These are phyloP conservation scores for Drosophila sordidula DNA, from an alignment of 2,888 invertebrate species.

Conservation along the genomic window DNA sequence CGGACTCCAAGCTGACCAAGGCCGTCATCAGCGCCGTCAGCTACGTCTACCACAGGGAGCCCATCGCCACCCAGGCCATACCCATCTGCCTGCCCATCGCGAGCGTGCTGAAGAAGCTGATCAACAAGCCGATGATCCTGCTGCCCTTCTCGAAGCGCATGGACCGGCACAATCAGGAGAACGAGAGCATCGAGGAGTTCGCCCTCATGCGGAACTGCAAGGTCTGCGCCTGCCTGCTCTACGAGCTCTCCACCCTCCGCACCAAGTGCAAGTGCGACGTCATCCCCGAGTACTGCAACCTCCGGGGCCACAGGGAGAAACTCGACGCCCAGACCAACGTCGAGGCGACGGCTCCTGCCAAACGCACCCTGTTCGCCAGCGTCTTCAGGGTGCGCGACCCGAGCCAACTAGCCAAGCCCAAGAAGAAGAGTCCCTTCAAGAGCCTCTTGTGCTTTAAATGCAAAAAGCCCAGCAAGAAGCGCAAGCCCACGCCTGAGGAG, in stretches of 20 bases:
- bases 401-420: background rate
- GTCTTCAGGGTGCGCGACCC: background rate
- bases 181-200: constrained; percentile 36
- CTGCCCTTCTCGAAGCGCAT: constrained; percentile 40
- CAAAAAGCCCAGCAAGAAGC: too few relatives aligned
- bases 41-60: constrained; percentile 1
- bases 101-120: constrained; percentile 31
- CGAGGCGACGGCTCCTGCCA: fast-evolving
- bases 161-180: constrained; percentile 34
- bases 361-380: fast-evolving
- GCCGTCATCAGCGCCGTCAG: constrained; percentile 10
- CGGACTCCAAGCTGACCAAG: background rate
- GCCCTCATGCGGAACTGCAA: constrained; percentile 32
- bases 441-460: background rate
- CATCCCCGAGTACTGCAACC: constrained; percentile 42
- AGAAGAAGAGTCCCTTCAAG: background rate
- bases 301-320: constrained; percentile 29
- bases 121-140: constrained; percentile 41
- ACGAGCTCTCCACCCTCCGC: constrained; percentile 29
- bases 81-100: constrained; percentile 50
- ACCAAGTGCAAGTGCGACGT: constrained; percentile 44
- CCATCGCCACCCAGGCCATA: constrained; percentile 31
- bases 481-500: too few relatives aligned
- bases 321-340: background rate
- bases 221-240: constrained; percentile 30